These are phyloP conservation scores for Semotilus atromaculatus DNA, from an alignment of 2,797 vertebrate genomes.

Conservation along the genomic window DNA sequence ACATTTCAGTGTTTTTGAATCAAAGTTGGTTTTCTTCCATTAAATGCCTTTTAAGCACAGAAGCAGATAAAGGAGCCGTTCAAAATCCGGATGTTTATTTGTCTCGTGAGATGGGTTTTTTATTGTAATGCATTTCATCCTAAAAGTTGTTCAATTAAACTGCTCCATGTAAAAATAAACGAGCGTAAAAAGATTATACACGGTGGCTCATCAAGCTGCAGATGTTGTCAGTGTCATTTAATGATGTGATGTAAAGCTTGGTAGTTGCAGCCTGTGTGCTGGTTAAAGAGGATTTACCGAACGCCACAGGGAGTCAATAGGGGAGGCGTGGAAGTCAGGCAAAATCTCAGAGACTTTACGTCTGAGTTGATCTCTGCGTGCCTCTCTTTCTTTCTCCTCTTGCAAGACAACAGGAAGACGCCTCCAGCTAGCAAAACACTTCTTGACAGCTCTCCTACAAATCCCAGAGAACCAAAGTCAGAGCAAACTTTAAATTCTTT, in stretches of 20 bases:
- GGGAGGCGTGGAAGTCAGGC: slow-evolving; percentile 81
- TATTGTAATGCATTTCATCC: slow-evolving; percentile 24
- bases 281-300: neutral
- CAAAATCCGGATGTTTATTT: slow-evolving; percentile 25
- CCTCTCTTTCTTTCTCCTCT: slow-evolving; percentile 81
- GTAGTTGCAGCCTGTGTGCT: neutral
- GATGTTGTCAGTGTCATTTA: slow-evolving; percentile 3
- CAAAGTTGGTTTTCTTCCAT: slow-evolving; percentile 32
- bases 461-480: slow-evolving; percentile 54
- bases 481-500: neutral
- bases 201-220: slow-evolving; percentile 3
- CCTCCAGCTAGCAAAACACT: slow-evolving; percentile 82
- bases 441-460: slow-evolving; percentile 75
- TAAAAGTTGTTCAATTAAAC: slow-evolving; percentile 35
- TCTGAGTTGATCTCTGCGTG: slow-evolving; percentile 81
- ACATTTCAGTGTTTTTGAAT: slow-evolving; percentile 38
- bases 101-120: neutral
- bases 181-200: slow-evolving; percentile 5
- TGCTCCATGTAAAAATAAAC: slow-evolving; percentile 37
- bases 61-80: slow-evolving; percentile 1
- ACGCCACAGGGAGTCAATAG: slow-evolving; percentile 45
- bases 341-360: slow-evolving; percentile 88
- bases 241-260: neutral
- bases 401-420: slow-evolving; percentile 75
- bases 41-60: neutral